Evolutionary conservation across 2,888 invertebrate species (phyloP).

Genomic region (Operophtera brumata): DNA sequence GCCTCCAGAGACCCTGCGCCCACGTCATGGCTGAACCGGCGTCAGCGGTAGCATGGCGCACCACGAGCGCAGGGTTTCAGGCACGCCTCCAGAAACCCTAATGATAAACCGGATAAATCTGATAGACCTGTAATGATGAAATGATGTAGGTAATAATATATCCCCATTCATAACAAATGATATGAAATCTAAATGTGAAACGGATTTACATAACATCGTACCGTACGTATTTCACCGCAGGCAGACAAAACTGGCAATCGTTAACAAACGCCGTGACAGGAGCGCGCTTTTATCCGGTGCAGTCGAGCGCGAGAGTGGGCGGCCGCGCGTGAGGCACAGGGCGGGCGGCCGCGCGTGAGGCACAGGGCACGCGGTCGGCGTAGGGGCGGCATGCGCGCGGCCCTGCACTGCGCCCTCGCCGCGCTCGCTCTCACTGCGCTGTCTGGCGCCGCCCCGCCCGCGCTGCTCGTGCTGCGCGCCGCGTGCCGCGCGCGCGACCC

Average conservation of each 20-base stretch:
- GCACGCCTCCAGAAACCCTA: too few species aligned
- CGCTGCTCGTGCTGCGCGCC: slow-evolving; percentile 56
- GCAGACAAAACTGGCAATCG: neutral
- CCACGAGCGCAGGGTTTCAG: too few species aligned
- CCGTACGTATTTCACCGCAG: too few species aligned
- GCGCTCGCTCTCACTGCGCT: slow-evolving; percentile 41
- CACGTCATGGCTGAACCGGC: too few species aligned
- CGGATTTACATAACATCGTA: too few species aligned
- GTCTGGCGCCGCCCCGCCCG: slow-evolving; percentile 45
- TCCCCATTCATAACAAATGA: too few species aligned
- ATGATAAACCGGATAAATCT: too few species aligned
- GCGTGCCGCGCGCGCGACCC: slow-evolving; percentile 43
- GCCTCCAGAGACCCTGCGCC: too few species aligned
- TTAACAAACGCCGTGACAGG: neutral
- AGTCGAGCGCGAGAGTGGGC: slow-evolving; percentile 41
- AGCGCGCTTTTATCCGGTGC: slow-evolving; percentile 50
- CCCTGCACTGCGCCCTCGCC: slow-evolving; percentile 46
- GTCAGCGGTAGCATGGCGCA: too few species aligned
- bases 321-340: slow-evolving; percentile 40
- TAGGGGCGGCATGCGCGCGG: slow-evolving; percentile 60
- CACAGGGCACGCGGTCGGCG: slow-evolving; percentile 45
- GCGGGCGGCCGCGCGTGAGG: slow-evolving; percentile 52
- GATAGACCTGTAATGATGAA: too few species aligned
- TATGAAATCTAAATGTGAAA: too few species aligned
- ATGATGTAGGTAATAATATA: too few species aligned